Evolutionary conservation across 2,888 invertebrate genomes (phyloP).

Genomic region (Melangyna quadrimaculata): DNA sequence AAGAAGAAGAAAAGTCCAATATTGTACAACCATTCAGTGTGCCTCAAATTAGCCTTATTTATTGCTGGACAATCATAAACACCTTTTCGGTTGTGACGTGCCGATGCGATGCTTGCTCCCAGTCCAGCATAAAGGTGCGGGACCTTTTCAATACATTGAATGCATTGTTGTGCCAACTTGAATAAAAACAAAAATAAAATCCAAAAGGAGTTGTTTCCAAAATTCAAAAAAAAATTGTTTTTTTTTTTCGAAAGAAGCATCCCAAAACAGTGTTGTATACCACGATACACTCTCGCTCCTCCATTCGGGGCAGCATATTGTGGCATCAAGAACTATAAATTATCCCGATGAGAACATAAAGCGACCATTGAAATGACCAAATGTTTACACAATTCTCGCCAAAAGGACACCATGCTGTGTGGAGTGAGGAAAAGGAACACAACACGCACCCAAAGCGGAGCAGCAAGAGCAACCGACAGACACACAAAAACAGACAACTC

Average conservation of each 20-base stretch:
- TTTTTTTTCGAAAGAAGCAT: slow-evolving; percentile 19
- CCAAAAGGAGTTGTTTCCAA: slow-evolving; percentile 42
- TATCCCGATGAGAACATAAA: slow-evolving; percentile 73
- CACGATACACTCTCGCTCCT: slow-evolving; percentile 39
- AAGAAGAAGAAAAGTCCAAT: slow-evolving; percentile 27
- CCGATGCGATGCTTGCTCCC: slow-evolving; percentile 23
- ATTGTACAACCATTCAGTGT: slow-evolving; percentile 48
- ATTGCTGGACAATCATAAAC: slow-evolving; percentile 73
- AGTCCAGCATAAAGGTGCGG: slow-evolving; percentile 50
- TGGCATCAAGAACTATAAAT: slow-evolving; percentile 69
- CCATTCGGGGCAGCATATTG: slow-evolving; percentile 51
- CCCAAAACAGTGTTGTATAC: slow-evolving; percentile 33
- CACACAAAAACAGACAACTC: slow-evolving; percentile 45
- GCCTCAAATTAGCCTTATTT: slow-evolving; percentile 72
- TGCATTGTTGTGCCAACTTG: slow-evolving; percentile 58
- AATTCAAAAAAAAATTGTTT: slow-evolving; percentile 11
- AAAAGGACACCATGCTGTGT: slow-evolving; percentile 71
- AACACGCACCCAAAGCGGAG: slow-evolving; percentile 71
- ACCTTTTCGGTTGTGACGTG: slow-evolving; percentile 63
- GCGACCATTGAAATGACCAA: slow-evolving; percentile 74
- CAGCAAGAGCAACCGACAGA: slow-evolving; percentile 41
- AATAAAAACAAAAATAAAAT: slow-evolving; percentile 24
- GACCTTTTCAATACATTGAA: slow-evolving; percentile 60
- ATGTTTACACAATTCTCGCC: slow-evolving; percentile 73
- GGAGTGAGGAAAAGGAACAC: slow-evolving; percentile 68